These are phyloP conservation scores for Bugulina stolonifera DNA, from an alignment of 2,888 invertebrate species.

Conservation along the genomic window DNA sequence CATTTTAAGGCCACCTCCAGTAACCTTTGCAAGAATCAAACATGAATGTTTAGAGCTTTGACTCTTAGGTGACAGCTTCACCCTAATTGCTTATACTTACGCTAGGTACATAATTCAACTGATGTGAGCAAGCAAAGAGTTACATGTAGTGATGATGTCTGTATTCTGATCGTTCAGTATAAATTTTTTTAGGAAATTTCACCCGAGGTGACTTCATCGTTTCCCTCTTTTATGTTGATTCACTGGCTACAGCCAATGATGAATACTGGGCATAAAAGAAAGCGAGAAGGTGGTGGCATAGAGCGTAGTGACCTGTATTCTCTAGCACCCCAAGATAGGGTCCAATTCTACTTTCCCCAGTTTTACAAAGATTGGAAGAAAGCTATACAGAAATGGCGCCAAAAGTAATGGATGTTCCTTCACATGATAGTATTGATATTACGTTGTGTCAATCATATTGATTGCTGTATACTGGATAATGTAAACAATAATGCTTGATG, in stretches of 20 bases:
- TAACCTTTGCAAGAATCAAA: too few species aligned
- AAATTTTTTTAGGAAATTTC: conserved; percentile 18
- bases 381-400: not conserved
- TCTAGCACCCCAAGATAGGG: not conserved
- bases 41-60: too few species aligned
- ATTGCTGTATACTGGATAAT: too few species aligned
- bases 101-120: too few species aligned
- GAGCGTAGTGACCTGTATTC: not conserved
- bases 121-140: too few species aligned
- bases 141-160: not conserved
- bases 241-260: conserved; percentile 12
- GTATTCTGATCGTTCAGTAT: not conserved
- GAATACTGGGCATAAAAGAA: conserved; percentile 1
- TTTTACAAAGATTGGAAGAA: not conserved
- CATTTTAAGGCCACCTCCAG: too few species aligned
- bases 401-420: not conserved
- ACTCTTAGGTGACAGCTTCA: too few species aligned
- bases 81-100: too few species aligned
- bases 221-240: not conserved
- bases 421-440: too few species aligned
- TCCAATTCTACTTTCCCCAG: not conserved
- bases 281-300: not conserved
- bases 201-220: not conserved
- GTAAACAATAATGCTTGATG: too few species aligned
- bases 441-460: too few species aligned